These are phyloP conservation scores for Leucosticte australis DNA, from an alignment of 2,113 vertebrate species.

Conservation along the genomic window DNA sequence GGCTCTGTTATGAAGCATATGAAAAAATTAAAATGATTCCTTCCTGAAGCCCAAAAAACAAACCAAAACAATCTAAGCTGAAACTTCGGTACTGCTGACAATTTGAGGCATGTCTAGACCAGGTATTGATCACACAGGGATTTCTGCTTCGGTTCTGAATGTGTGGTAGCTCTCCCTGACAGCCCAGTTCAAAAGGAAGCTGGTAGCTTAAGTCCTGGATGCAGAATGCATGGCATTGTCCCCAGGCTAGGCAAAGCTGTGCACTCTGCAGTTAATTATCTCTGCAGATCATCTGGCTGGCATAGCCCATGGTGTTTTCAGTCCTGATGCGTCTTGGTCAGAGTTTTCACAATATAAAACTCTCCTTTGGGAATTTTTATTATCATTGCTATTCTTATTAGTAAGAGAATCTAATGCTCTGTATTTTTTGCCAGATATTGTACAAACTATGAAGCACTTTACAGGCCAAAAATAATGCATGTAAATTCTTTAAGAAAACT, in stretches of 20 bases:
- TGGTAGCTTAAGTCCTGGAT: not conserved
- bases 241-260: not conserved
- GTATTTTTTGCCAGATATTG: not conserved
- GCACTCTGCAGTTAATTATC: not conserved
- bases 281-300: not conserved
- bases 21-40: not conserved
- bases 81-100: not conserved
- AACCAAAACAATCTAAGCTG: not conserved
- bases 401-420: not conserved
- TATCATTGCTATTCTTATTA: not conserved
- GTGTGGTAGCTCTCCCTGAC: not conserved
- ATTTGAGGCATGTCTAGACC: not conserved
- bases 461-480: not conserved
- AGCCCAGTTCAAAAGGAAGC: not conserved
- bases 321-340: not conserved
- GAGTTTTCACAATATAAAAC: not conserved
- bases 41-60: not conserved
- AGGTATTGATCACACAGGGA: fast-evolving
- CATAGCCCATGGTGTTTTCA: not conserved
- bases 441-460: not conserved
- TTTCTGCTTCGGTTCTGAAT: not conserved
- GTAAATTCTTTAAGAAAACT: not conserved
- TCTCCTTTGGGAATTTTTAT: not conserved
- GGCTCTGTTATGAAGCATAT: not conserved
- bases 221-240: not conserved